Percentiles rank a stretch among this genome's conserved stretches.
Evolutionary conservation across 1,140 invertebrate species (phyloP).

Genomic region (Scaptodrosophila lebanonensis): DNA sequence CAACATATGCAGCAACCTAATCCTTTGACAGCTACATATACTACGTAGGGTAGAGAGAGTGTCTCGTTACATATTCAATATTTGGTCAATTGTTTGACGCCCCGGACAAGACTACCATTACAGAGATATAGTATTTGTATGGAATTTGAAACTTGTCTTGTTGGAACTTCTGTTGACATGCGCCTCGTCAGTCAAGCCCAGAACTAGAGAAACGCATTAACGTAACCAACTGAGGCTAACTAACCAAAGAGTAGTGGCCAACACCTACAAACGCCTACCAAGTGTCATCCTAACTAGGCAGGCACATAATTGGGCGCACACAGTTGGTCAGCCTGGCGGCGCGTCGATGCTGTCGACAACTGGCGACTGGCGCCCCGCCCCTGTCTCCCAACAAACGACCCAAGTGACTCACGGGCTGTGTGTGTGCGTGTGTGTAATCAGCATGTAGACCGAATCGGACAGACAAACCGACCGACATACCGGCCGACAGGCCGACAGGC

Average conservation of each 20-base stretch:
- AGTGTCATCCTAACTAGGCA: slow-evolving; percentile 32
- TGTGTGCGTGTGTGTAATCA: slow-evolving; percentile 4
- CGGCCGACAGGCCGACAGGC: no score
- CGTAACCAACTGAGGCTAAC: slow-evolving; percentile 33
- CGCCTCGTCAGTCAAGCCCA: slow-evolving; percentile 50
- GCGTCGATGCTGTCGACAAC: slow-evolving; percentile 39
- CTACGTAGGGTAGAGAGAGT: no score
- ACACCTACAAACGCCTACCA: slow-evolving; percentile 22
- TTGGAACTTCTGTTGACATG: slow-evolving; percentile 6
- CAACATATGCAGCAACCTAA: no score
- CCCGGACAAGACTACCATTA: no score
- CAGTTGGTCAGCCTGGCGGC: slow-evolving; percentile 62
- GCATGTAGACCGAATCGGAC: no score
- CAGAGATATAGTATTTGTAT: no score
- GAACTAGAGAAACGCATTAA: slow-evolving; percentile 51
- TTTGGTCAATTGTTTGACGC: no score
- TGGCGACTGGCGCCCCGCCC: slow-evolving; percentile 62
- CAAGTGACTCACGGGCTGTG: slow-evolving; percentile 4
- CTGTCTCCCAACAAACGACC: slow-evolving; percentile 56
- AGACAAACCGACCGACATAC: no score
- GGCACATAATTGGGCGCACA: slow-evolving; percentile 19
- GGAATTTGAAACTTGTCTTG: slow-evolving; percentile 9
- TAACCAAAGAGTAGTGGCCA: slow-evolving; percentile 6
- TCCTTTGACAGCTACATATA: no score
- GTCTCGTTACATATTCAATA: no score